Evolutionary conservation across 1,140 invertebrate species (phyloP), one percentile per base, ranked within the genome.

Genomic region (Eupristina koningsbergeri): DNA sequence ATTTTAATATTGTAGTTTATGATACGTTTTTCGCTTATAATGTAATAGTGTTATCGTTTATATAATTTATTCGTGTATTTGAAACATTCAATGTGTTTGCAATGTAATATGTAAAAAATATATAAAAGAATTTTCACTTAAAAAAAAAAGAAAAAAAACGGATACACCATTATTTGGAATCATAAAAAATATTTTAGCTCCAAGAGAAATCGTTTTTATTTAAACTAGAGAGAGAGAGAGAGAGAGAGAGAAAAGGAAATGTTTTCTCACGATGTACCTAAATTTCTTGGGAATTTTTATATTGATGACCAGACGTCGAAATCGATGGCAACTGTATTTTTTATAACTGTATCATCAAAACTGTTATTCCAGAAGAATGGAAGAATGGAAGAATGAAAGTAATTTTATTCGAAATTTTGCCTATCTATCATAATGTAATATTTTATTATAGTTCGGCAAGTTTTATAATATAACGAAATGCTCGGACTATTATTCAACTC

Each of bases 401-500:
- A 34, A 19, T 36, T 67, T 36, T 19, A 36, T 36, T 34, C 0
- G 17, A 67, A 67, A 36, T 67, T 36, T 67, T 22, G 64, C 6
- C 64, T 36, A 67, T 67, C 34, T 22, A 36, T 67, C 19, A 36
- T 36, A 34, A 67, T 67, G 31, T 36, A 67, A 67, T 34, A 31
- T 67, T 31, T 58, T 58, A 58, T 58, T 58, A 58, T 58, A 26
- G 6, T 17, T 36, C 31, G 6, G 34, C 64, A 36, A 67, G 15
- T 67, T 36, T 67, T 36, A 36, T 19, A 67, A 36, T 67, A 22
- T 36, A 67, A 67, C 64, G 22, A 67, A 67, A 67, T 67, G 64
- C 36, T 67, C 64, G 34, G 19, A 67, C 64, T 67, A 67, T 41
- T 71, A 71, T 71, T 71, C 19, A 71, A 67, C 17, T 41, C 67